Evolutionary conservation across 2,113 vertebrate genomes (phyloP), one percentile per base, ranked within the genome.

Genomic region (Tupaia chinensis): DNA sequence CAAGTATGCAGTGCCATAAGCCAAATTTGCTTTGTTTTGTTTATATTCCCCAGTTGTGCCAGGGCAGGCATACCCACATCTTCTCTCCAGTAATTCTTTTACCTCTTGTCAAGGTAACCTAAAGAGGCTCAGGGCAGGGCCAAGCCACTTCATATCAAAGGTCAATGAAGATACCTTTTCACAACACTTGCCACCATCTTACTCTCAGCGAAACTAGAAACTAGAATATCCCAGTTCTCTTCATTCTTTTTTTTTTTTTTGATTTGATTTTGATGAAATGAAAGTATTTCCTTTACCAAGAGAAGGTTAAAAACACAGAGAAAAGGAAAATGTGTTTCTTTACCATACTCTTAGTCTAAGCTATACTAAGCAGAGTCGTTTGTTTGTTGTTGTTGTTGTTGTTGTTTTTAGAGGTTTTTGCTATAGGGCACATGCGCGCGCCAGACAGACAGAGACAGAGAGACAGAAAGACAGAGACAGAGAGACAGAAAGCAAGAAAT

Each of bases 1-100:
- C 54, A 70, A 34, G 23, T 5, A 72, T 4, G 22, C 19, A 58
- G 1, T 11, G 29, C 9, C 17, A 29, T 3, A 14, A 3, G 22
- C 23, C 76, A 79, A 2, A 15, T 23, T 25, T 29, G 54, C 32
- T 74, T 25, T 23, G 5, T 65, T 29, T 66, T 61, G 15, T 74
- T 53, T 53, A 58, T 14, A 34, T 4, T 58, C 29, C 15, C 44
- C 23, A 53, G 0, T 19, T n/a, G 7, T 3, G 11, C 56, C 29
- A 23, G 16, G 0, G 0, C 25, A 34, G 65, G 17, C 0, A 4
- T 14, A 19, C 19, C 2, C 7, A 53, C 58, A 2, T 65, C 56
- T 10, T 32, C 53, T 73, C 34, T 72, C 34, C 54, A 87, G 56
- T 23, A 9, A 22, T 60, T 58, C 56, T 9, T 56, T 29, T 78